phyloP scores from a whole-genome alignment of 2,113 vertebrate species.

The Hypanus sabinus region DNA sequence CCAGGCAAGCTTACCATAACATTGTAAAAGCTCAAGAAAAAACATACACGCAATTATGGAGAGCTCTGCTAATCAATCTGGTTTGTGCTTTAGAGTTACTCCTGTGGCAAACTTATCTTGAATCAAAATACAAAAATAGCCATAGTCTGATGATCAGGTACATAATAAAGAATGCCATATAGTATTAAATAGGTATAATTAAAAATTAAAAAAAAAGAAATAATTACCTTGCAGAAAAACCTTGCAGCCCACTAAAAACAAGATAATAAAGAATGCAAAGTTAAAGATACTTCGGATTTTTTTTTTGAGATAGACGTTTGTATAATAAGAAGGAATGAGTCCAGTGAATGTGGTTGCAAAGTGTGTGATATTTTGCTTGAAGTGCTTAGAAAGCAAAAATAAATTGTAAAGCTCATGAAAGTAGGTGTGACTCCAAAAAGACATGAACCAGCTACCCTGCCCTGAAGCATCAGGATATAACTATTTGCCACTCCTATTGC shows the following conservation, averaged over 20 bases:
- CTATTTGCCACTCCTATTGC: neutral
- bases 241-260: neutral
- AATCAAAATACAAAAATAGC: neutral
- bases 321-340: neutral
- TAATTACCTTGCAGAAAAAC: neutral
- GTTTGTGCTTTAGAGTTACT: neutral
- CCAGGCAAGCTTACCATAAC: neutral
- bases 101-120: neutral
- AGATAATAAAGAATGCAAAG: neutral
- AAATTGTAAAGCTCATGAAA: neutral
- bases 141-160: neutral
- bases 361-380: neutral
- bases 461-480: neutral
- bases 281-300: neutral
- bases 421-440: neutral
- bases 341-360: neutral
- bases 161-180: neutral
- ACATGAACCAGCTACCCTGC: neutral
- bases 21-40: neutral
- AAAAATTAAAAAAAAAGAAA: neutral
- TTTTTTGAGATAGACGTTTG: neutral
- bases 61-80: neutral
- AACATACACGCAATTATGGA: neutral
- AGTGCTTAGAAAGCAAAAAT: neutral
- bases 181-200: constrained; percentile 23